Evolutionary conservation across 2,797 vertebrate genomes (phyloP).

Genomic region (Microchirus variegatus): DNA sequence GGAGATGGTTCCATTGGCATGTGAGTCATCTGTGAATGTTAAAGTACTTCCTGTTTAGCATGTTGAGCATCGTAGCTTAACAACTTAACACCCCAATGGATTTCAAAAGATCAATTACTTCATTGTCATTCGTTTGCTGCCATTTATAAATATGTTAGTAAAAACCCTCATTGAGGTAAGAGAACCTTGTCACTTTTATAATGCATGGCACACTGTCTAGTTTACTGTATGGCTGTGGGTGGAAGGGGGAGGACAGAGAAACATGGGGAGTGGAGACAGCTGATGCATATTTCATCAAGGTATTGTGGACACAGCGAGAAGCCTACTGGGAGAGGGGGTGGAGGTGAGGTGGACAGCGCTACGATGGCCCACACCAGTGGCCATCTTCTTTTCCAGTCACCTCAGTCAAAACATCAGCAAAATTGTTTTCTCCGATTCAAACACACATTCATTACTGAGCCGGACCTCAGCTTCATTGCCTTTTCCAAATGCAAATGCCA

Average conservation of each 20-base stretch:
- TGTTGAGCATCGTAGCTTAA: too few species aligned
- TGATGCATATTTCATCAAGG: conserved; percentile 71
- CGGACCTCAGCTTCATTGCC: not conserved
- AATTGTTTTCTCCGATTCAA: conserved; percentile 3
- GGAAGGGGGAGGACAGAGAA: conserved; percentile 46
- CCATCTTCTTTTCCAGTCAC: conserved; percentile 1
- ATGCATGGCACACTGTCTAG: conserved; percentile 31
- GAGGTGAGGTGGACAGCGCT: conserved; percentile 7
- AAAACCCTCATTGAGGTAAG: conserved; percentile 18
- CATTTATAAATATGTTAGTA: not conserved
- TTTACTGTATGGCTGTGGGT: conserved; percentile 65
- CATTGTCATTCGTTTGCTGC: not conserved
- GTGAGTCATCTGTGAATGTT: not conserved
- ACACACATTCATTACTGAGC: conserved; percentile 2
- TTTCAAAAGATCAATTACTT: too few species aligned
- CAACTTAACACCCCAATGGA: too few species aligned
- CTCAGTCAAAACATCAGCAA: not conserved
- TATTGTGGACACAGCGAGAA: conserved; percentile 44
- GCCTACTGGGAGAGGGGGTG: conserved; percentile 21
- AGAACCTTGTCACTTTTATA: conserved; percentile 24
- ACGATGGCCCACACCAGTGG: conserved; percentile 1
- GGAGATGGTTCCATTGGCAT: not conserved
- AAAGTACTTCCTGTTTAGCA: too few species aligned
- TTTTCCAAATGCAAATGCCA: conserved; percentile 8
- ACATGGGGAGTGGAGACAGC: conserved; percentile 40